phyloP scores from a whole-genome alignment of 2,888 invertebrate genomes.

The Microplitis deprimator region DNA sequence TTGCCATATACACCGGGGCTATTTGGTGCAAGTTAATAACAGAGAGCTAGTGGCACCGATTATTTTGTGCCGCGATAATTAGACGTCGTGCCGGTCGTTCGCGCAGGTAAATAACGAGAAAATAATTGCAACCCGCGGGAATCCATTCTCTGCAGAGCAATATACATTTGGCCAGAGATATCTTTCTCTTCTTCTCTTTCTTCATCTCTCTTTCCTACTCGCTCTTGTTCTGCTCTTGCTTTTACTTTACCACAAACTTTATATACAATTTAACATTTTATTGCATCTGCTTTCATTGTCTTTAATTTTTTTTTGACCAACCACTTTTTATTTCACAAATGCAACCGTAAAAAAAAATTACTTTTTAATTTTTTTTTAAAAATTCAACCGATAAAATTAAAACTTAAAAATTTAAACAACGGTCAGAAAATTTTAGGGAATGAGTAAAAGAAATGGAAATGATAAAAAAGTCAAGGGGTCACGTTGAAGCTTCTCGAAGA shows the following conservation, averaged over 20 bases:
- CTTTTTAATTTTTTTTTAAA: too few relatives aligned
- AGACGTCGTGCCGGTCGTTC: constrained; percentile 57
- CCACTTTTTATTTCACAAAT: not conserved
- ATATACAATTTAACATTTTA: not conserved
- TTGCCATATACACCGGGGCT: constrained; percentile 47
- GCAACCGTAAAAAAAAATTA: too few relatives aligned
- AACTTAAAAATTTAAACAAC: constrained; percentile 12
- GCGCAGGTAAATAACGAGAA: constrained; percentile 68
- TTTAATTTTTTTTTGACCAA: not conserved
- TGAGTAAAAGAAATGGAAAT: constrained; percentile 14
- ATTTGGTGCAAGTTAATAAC: constrained; percentile 61
- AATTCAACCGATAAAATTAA: not conserved
- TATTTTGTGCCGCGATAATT: constrained; percentile 68
- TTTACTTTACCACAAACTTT: not conserved
- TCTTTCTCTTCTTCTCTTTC: not conserved
- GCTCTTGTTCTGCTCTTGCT: not conserved
- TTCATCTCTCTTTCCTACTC: not conserved
- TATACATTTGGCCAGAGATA: constrained; percentile 41
- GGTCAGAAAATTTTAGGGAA: not conserved
- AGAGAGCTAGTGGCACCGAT: constrained; percentile 55
- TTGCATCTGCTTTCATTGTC: not conserved
- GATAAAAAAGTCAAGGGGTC: constrained; percentile 29
- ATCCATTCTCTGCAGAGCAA: constrained; percentile 50
- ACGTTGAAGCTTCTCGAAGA: constrained; percentile 25
- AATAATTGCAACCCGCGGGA: constrained; percentile 64